Evolutionary conservation across 2,888 invertebrate genomes (phyloP), one percentile per base, ranked within the genome.

Genomic region (Melieria crassipennis): DNA sequence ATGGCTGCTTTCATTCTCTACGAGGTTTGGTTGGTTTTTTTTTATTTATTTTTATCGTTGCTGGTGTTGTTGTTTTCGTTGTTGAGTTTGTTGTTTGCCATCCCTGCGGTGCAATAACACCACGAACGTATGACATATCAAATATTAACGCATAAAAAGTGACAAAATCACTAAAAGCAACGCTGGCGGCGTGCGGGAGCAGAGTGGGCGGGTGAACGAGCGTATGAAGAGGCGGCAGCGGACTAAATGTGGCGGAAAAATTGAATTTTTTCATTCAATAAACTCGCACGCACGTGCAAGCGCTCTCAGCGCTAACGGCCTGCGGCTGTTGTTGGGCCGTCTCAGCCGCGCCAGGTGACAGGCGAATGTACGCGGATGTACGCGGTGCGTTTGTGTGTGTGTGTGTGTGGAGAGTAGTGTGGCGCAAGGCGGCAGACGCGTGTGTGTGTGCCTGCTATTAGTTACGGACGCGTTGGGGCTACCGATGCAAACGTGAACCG

Each of bases 371-470:
- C 10, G 48, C 16, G 43, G 48, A 48, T 13, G 11, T 13, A 7
- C 10, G 48, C 16, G n/a, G 30, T 30, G 30, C 30, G 30, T 3
- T 30, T 30, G 3, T 30, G 30, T 30, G 30, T 30, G 30, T 16
- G 16, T 16, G 16, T 16, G 16, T 16, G 16, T 16, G 16, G 1
- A 16, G 16, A 16, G 16, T 16, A 16, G 30, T 30, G 30, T 30
- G 30, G 30, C 30, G 30, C 30, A 30, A 30, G 2, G 30, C 30
- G 30, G 46, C 9, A 43, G 10, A 65, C 56, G 55, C 45, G 30
- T 43, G 42, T 45, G 42, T 45, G 58, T 47, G 63, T 62, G 65
- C 65, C 68, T 70, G 68, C 72, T 67, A 60, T 63, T 71, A 69
- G 69, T 70, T 7, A 30, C 42, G 13, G 58, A 5, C 16, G 58